Percentiles rank a stretch among this genome's conserved stretches.
Conservation (phyloP, 2,888 invertebrate genomes). For the Ichneumoninae sp. region DNA sequence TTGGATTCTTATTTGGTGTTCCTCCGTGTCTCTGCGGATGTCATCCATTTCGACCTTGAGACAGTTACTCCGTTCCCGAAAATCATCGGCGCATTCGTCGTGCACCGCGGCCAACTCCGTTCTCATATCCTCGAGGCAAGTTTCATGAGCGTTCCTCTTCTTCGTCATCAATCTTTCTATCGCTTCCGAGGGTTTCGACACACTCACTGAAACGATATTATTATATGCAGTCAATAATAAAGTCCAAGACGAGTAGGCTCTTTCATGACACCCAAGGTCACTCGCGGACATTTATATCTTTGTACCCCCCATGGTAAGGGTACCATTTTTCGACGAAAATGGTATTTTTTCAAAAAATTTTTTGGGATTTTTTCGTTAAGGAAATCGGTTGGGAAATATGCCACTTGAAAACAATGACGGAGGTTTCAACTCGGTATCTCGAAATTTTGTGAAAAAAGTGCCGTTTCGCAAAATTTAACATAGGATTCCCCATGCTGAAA, state of each 20-base stretch:
- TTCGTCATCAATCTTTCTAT: slow-evolving; percentile 60
- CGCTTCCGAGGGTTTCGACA: slow-evolving; percentile 68
- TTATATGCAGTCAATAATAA: not conserved
- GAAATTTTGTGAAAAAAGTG: too few species aligned
- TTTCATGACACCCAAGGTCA: too few species aligned
- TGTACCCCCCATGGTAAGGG: too few species aligned
- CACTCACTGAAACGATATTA: slow-evolving; percentile 1
- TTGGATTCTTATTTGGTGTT: slow-evolving; percentile 36
- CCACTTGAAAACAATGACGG: too few species aligned
- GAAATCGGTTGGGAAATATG: too few species aligned
- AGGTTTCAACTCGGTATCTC: too few species aligned
- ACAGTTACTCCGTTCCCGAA: slow-evolving; percentile 52
- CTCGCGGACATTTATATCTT: not conserved
- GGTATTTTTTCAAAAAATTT: too few species aligned
- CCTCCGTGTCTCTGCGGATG: slow-evolving; percentile 53
- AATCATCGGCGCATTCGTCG: slow-evolving; percentile 53
- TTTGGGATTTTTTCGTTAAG: too few species aligned
- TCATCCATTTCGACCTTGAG: slow-evolving; percentile 63
- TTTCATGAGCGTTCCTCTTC: slow-evolving; percentile 62
- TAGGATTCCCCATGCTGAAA: too few species aligned
- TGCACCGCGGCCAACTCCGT: slow-evolving; percentile 60
- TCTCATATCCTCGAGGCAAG: slow-evolving; percentile 63
- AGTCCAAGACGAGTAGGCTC: too few species aligned
- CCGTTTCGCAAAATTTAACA: too few species aligned
- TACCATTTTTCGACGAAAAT: too few species aligned